phyloP scores from a whole-genome alignment of 2,113 vertebrate genomes.

The Hirundichthys speculiger region DNA sequence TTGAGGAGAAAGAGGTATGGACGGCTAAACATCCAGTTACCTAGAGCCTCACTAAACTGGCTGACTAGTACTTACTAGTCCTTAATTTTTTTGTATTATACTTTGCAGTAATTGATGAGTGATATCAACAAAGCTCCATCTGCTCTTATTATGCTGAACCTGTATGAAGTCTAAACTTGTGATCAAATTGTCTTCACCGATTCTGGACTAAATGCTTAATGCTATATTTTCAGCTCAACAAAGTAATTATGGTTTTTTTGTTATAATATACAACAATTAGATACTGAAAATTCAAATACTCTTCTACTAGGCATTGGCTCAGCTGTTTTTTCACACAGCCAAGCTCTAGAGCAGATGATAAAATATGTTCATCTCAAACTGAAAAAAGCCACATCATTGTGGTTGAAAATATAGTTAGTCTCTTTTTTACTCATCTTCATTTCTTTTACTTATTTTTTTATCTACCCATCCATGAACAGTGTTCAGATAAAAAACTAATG shows the following conservation, averaged over 20 bases:
- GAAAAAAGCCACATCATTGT: background rate
- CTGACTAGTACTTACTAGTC: background rate
- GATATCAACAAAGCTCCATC: background rate
- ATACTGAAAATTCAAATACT: no score
- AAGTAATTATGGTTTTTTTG: background rate
- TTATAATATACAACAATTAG: no score
- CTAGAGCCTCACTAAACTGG: background rate
- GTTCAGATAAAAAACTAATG: no score
- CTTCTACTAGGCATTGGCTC: background rate
- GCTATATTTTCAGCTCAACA: background rate
- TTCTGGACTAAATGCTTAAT: background rate
- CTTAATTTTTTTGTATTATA: background rate
- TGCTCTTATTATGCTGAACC: background rate
- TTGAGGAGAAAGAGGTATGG: conserved; percentile 95
- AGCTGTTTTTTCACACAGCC: background rate
- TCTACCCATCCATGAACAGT: background rate
- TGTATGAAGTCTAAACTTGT: background rate
- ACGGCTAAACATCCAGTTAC: background rate
- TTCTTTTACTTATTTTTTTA: background rate
- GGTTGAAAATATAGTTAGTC: conserved; percentile 24
- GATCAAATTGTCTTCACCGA: background rate
- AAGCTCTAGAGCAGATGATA: background rate
- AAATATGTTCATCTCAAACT: background rate
- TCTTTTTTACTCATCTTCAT: background rate
- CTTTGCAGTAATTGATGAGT: background rate